Conservation (phyloP, 1,140 invertebrate genomes). For the Drosophila gunungcola region DNA sequence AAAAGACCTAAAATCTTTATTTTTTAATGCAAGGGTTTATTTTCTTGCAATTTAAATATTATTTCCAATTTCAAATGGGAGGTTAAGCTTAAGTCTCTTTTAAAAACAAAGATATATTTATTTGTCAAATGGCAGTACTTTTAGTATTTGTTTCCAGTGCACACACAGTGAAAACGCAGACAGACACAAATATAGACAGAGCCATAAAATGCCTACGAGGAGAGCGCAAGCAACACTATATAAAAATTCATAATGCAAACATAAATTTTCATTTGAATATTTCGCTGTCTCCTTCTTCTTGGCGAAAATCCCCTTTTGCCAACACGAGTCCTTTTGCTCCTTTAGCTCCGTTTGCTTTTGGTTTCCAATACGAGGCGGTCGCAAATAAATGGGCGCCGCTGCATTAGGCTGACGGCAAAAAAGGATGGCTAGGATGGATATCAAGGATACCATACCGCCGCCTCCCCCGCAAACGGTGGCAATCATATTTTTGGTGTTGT, state of each 20-base stretch:
- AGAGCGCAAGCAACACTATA: constrained; percentile 73
- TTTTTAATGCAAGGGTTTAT: not conserved
- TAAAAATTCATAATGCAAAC: constrained; percentile 85
- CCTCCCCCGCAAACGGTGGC: constrained; percentile 33
- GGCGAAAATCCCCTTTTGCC: constrained; percentile 66
- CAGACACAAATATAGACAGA: constrained; percentile 49
- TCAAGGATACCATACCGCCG: constrained; percentile 28
- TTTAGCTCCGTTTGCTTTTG: constrained; percentile 2
- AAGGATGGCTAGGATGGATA: constrained; percentile 49
- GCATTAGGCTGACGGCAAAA: constrained; percentile 57
- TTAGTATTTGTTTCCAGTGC: constrained; percentile 11
- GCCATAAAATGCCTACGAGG: constrained; percentile 78
- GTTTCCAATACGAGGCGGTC: constrained; percentile 4
- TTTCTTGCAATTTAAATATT: too few species aligned
- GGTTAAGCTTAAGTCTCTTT: too few species aligned
- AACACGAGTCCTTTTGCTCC: constrained; percentile 5
- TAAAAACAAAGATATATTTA: too few species aligned
- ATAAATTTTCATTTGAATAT: constrained; percentile 85
- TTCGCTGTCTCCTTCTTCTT: constrained; percentile 64
- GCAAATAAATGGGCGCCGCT: constrained; percentile 64
- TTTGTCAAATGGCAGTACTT: too few species aligned
- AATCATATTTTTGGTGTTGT: constrained; percentile 77
- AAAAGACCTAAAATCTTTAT: not conserved
- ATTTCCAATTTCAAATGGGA: too few species aligned
- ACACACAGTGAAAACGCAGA: constrained; percentile 5